These are phyloP conservation scores for Cichladusa arquata DNA, from an alignment of 2,113 vertebrate genomes.

Conservation along the genomic window DNA sequence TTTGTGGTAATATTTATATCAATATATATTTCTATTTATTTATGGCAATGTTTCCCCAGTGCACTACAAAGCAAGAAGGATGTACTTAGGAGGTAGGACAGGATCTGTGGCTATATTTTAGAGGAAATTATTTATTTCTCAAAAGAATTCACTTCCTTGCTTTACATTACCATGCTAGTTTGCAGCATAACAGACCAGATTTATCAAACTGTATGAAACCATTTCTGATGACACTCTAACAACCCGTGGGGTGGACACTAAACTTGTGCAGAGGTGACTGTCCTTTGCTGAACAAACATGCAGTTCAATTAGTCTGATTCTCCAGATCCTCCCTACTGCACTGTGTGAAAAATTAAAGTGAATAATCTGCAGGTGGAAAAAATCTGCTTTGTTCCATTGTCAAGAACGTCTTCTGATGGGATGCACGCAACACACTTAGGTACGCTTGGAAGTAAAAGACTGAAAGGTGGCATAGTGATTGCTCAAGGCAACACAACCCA, in stretches of 20 bases:
- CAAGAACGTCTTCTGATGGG: not conserved
- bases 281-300: not conserved
- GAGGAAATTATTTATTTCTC: not conserved
- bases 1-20: not conserved
- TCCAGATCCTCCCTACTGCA: not conserved
- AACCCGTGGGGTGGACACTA: not conserved
- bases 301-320: not conserved
- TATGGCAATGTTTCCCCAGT: not conserved
- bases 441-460: not conserved
- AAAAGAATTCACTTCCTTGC: not conserved
- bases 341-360: not conserved
- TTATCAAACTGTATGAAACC: not conserved
- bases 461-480: not conserved
- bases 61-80: not conserved
- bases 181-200: not conserved
- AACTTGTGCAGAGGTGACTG: not conserved
- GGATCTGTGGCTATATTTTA: not conserved
- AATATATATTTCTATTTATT: not conserved
- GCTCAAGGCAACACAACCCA: not conserved
- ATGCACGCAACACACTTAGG: not conserved
- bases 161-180: not conserved
- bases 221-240: not conserved
- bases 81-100: not conserved
- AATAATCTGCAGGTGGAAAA: not conserved
- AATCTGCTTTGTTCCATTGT: not conserved